These are phyloP conservation scores for Cynocephalus volans DNA, from an alignment of 2,113 vertebrate species.

Conservation along the genomic window DNA sequence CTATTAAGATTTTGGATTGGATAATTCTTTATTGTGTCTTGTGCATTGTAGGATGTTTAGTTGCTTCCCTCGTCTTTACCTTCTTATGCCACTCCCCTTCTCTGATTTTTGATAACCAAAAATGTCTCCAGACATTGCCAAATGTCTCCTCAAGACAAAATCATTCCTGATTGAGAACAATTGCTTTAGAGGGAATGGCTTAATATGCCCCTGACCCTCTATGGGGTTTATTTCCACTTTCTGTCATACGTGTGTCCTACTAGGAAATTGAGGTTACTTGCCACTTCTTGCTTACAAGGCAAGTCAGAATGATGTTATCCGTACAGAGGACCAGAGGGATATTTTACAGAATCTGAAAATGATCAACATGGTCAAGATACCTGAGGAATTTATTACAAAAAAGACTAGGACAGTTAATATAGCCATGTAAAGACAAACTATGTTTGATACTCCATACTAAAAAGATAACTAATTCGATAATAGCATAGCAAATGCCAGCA, in stretches of 20 bases:
- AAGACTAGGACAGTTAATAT: background rate
- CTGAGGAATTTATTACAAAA: background rate
- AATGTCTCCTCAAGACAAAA: background rate
- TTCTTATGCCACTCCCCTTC: background rate
- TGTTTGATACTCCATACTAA: background rate
- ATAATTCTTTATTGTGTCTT: background rate
- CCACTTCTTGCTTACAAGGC: background rate
- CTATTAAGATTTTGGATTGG: background rate
- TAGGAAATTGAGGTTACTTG: background rate
- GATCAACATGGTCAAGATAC: background rate
- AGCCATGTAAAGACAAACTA: background rate
- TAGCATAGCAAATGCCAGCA: background rate
- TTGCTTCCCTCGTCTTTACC: background rate
- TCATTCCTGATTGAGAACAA: background rate
- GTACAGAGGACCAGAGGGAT: background rate
- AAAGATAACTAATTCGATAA: background rate
- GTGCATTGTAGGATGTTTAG: background rate
- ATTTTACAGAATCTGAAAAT: background rate
- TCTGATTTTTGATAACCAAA: background rate
- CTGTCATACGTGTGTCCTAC: background rate
- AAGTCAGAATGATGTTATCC: background rate
- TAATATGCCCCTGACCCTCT: background rate
- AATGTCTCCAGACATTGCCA: background rate
- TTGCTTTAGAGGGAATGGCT: background rate
- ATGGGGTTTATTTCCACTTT: background rate